Base-by-base conservation (phyloP, 2,797 vertebrate genomes). In the Catamblyrhynchus diadema region DNA sequence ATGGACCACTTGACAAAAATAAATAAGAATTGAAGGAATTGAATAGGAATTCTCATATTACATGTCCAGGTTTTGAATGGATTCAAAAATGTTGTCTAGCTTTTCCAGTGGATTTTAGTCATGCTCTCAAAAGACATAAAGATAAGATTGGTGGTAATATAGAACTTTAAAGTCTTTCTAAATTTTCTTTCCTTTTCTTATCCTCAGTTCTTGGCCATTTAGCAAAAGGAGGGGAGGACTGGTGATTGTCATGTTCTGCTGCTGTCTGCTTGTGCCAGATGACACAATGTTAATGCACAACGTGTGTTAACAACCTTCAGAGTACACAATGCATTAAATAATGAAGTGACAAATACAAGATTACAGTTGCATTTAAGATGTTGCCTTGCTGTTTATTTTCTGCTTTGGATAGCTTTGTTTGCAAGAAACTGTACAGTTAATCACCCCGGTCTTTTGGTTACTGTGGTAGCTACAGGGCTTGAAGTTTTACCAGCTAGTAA, bases 21-120 rank as follows among this genome's bases (percentile, higher is more conserved):
- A 62, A 78, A 33, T 32, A 57, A 30, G 15, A 81, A n/a, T 51
- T 24, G n/a, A 80, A 59, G 9, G 60, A 48, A 41, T 48, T 65
- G 6, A 61, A 18, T 39, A 61, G 39, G 33, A 77, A 30, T 77
- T 88, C 53, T 77, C 10, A 8, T 65, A 73, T 70, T 53, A 42
- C 33, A 14, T 42, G 56, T 86, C 42, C 33, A 75, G 19, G 18
- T 69, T 91, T 86, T 83, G 23, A 80, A 71, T 61, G 12, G 14
- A 60, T 73, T 8, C 3, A 60, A 9, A 75, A 78, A 59, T 23
- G 5, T 70, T 78, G 5, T 53, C 27, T 83, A 65, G 86, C 27
- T 47, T 93, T 91, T 88, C 51, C 50, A 20, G 66, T 86, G 39
- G 47, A 82, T 72, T 95, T 82, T 81, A 75, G 53, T 64, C n/a